Evolutionary conservation across 2,113 vertebrate species (phyloP), one percentile per base, ranked within the genome.

Genomic region (Plestiodon gilberti): DNA sequence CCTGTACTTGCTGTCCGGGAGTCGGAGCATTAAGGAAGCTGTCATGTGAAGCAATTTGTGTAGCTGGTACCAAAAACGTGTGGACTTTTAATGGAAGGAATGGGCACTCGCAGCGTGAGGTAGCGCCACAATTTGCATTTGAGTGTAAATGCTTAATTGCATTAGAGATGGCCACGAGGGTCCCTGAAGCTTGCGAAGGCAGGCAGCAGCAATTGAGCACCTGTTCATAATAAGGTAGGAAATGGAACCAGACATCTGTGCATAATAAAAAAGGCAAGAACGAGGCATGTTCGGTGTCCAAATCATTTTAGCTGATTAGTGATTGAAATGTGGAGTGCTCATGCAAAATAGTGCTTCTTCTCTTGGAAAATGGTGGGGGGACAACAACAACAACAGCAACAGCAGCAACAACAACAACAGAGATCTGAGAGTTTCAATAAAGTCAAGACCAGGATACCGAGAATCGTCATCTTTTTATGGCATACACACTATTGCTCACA

Each of bases 61-160:
- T 88, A 57, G 61, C 30, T 43, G 11, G 38, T 13, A 83, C 1
- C 78, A 23, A 38, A 71, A 64, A 22, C 6, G 30, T 62, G 48
- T 71, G 14, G 14, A 5, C 67, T 70, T 86, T 73, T 77, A 43
- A 81, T 87, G 43, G 57, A 85, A 87, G 69, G 14, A 90, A 71
- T 85, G 87, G 65, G 57, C 52, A 8, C 59, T 75, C 73, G 52
- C 84, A 74, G 64, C 75, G 84, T 71, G 78, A 82, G 83, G 10
- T 59, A 59, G 78, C 92, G 84, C 79, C 71, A 87, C 85, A 77
- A 79, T 92, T 89, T 83, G 85, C 90, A 91, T 87, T 88, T 88
- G 92, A 93, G 88, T 87, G 82, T 91, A 94, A 94, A 91, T 90
- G 82, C 93, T 93, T 94, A 93, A 94, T 93, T 91, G 90, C 89